These are phyloP conservation scores for Lucilia sericata DNA, from an alignment of 1,140 invertebrate species.

Conservation along the genomic window DNA sequence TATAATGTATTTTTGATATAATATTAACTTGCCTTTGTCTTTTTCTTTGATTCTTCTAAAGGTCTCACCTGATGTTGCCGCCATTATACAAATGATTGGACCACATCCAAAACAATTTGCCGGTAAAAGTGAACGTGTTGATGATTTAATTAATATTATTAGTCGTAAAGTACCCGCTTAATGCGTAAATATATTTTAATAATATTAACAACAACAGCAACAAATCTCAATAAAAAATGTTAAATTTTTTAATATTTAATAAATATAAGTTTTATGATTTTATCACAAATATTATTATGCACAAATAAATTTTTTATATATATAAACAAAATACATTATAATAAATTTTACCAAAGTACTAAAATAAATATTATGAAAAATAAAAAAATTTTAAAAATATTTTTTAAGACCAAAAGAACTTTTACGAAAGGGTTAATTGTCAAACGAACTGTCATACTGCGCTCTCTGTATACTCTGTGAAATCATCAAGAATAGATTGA, in stretches of 20 bases:
- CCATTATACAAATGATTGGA: constrained; percentile 92
- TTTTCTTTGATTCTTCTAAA: constrained; percentile 42
- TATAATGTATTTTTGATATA: background rate
- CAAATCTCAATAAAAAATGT: background rate
- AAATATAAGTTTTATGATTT: background rate
- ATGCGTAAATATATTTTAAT: background rate
- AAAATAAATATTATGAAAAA: too few relatives aligned
- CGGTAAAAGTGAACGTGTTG: constrained; percentile 82
- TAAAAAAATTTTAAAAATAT: too few relatives aligned
- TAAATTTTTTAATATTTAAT: constrained; percentile 9
- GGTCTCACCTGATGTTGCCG: constrained; percentile 82
- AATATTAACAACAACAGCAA: constrained; percentile 38
- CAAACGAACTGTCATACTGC: background rate
- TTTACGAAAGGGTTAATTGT: background rate
- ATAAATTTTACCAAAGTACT: too few relatives aligned
- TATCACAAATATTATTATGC: background rate
- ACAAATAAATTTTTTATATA: background rate
- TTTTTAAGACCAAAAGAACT: background rate
- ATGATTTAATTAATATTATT: constrained; percentile 83
- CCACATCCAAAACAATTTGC: constrained; percentile 86
- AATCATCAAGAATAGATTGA: too few relatives aligned
- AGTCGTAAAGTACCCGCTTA: constrained; percentile 72
- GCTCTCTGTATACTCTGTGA: too few relatives aligned
- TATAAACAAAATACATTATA: background rate
- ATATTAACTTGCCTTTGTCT: constrained; percentile 3